These are phyloP conservation scores for Mastigias papua DNA, from an alignment of 30 jellyfish, hydroid and myxozoan genomes.

Conservation along the genomic window DNA sequence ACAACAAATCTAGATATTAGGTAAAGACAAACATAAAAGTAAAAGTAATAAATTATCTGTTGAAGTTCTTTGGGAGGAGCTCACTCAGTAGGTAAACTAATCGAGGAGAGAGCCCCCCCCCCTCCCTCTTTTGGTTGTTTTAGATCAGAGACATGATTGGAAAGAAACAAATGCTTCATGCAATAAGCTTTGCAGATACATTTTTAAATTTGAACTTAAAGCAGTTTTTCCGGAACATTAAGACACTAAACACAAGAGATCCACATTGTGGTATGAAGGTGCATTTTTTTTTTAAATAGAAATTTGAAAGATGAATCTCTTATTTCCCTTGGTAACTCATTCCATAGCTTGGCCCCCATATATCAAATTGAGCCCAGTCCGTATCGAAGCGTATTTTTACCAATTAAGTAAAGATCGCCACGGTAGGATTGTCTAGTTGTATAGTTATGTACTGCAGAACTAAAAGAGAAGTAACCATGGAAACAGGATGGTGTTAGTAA, in stretches of 20 bases:
- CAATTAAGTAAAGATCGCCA: conserved; percentile 18
- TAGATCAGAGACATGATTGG: background rate
- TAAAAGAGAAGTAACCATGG: too few species aligned
- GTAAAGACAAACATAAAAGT: too few species aligned
- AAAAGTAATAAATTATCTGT: too few species aligned
- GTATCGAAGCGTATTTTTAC: conserved; percentile 31
- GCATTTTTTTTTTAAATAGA: background rate
- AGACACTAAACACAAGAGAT: background rate
- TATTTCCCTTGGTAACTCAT: conserved; percentile 10
- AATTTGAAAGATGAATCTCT: background rate
- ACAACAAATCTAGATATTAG: too few species aligned
- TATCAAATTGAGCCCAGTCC: conserved; percentile 34
- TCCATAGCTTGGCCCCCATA: conserved; percentile 46
- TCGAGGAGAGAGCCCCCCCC: conserved; percentile 6
- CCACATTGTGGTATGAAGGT: background rate
- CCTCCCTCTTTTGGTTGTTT: background rate
- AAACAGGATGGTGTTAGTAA: too few species aligned
- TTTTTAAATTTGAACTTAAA: background rate
- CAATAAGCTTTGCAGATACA: background rate
- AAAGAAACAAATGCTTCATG: background rate
- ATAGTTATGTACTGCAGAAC: too few species aligned
- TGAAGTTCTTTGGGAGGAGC: conserved; percentile 1
- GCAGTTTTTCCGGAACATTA: background rate
- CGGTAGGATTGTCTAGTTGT: conserved; percentile 29
- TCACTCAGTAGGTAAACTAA: conserved; percentile 2